Base-by-base conservation (phyloP, 92 coral and sea anemone species). In the Porites lobata region DNA sequence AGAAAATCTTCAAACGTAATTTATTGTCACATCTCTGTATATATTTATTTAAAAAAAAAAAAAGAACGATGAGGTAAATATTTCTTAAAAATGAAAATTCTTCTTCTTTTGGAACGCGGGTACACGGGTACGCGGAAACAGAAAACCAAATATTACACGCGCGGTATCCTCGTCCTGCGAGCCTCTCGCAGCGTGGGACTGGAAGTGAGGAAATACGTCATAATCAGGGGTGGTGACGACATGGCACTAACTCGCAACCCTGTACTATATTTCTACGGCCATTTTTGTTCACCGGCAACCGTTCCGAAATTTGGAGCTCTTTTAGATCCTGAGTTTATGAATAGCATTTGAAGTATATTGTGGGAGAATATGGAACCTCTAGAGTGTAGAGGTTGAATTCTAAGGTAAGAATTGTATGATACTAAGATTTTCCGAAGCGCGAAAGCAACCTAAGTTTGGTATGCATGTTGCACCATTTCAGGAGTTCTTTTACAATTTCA, bases 141-240 rank as follows among this genome's bases (percentile, higher is more conserved):
- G 32, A 26, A 26, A 26, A 26, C 2, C 32, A 26, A 26, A 26
- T 1, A 26, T 57, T 15, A 57, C 62, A 15, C 62, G 62, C 62
- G 62, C 62, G 62, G 9, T 57, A 9, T 57, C 11, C 62, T 57
- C 47, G 82, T 7, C 4, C 26, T 0, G 77, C 82, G 52, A 69
- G 9, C 20, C 19, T n/a, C 7, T 61, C 32, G 32, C n/a, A 9
- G 64, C 73, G 63, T 64, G 89, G 90, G 89, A 76, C 92, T 94
- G 97, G 98, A 73, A 51, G 54, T 77, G 85, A 93, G 98, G 98
- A 95, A 95, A 81, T 88, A 89, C 98, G 98, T 95, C 98, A 95
- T 78, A 93, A 88, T 80, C 94, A 88, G 96, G 98, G 98, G 96
- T 93, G 98, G 94, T 94, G 95, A 92, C 95, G 95, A 92, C 93